phyloP scores from a whole-genome alignment of 2,888 invertebrate genomes.

The Volucella inflata region DNA sequence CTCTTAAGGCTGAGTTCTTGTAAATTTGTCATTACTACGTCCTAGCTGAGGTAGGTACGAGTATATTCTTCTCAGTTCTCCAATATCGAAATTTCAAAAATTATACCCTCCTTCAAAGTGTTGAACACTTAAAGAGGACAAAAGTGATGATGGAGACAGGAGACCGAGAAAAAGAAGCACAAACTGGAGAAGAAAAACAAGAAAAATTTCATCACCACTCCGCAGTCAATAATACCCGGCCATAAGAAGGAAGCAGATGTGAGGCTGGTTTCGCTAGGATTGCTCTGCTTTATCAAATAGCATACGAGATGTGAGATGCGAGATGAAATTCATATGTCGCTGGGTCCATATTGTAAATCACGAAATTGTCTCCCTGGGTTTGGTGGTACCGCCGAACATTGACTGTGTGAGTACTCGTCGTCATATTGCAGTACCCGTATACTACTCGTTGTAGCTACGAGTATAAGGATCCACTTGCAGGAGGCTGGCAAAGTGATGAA shows the following conservation, averaged over 20 bases:
- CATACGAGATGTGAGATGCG: conserved; percentile 51
- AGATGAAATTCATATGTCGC: conserved; percentile 71
- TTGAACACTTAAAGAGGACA: conserved; percentile 46
- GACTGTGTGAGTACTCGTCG: not conserved
- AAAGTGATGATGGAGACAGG: conserved; percentile 21
- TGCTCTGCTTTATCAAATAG: conserved; percentile 63
- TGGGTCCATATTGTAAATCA: conserved; percentile 62
- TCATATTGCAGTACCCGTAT: conserved; percentile 23
- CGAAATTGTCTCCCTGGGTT: conserved; percentile 57
- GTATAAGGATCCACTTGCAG: conserved; percentile 74
- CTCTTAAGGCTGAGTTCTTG: conserved; percentile 54
- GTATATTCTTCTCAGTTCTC: not conserved
- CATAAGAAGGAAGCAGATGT: conserved; percentile 72
- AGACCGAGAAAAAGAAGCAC: not conserved
- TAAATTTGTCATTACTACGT: conserved; percentile 72
- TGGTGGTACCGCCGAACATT: not conserved
- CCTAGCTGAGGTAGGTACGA: conserved; percentile 25
- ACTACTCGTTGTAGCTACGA: not conserved
- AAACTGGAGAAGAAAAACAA: conserved; percentile 20
- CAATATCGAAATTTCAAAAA: conserved; percentile 12
- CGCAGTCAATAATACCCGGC: not conserved
- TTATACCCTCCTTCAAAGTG: conserved; percentile 51
- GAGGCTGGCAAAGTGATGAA: conserved; percentile 68
- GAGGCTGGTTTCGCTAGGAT: conserved; percentile 58
- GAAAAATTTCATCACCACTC: conserved; percentile 68